Base-by-base conservation (phyloP, 2,797 vertebrate species). In the Sebastes kiyomatsui region DNA sequence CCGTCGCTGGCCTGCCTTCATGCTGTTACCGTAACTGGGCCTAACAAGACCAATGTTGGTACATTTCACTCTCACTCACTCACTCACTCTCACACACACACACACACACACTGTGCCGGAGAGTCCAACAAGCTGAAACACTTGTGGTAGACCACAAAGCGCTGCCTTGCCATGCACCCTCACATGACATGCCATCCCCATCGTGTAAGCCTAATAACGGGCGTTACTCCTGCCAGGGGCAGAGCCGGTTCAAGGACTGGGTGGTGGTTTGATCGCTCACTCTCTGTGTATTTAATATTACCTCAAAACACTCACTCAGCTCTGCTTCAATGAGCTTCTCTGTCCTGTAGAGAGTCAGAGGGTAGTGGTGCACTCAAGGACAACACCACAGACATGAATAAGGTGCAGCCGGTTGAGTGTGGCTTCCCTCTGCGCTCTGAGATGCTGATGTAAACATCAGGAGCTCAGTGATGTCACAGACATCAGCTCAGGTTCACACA, bases 61-160 rank as follows among this genome's bases (percentile, higher is more conserved):
- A 46, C 1, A 9, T 76, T 74, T 69, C 56, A 22, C 60, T 18
- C 56, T 20, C 56, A 18, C 54, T n/a, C 81, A 71, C 67, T 33
- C 30, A 32, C 32, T 32, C 30, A 33, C 56, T 25, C 54, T 6
- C 28, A 6, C 81, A 61, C 67, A 78, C 20, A 72, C 72, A 49
- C 70, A 77, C n/a, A 73, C 71, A 77, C 23, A 73, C 72, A 46
- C 65, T 75, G 69, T 71, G 66, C 72, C 38, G 75, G 71, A 72
- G 62, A 81, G 81, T 49, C 56, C 67, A 83, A 80, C 80, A 88
- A 80, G 71, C 67, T 80, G 38, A 78, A 87, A 75, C 75, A 84
- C 84, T 87, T 75, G 91, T 79, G 91, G 91, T 90, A 79, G 82
- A 91, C 90, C 92, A 90, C 90, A 90, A 86, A 92, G 70, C 32